phyloP scores from a whole-genome alignment of 2,797 vertebrate species.

The Anas georgica region DNA sequence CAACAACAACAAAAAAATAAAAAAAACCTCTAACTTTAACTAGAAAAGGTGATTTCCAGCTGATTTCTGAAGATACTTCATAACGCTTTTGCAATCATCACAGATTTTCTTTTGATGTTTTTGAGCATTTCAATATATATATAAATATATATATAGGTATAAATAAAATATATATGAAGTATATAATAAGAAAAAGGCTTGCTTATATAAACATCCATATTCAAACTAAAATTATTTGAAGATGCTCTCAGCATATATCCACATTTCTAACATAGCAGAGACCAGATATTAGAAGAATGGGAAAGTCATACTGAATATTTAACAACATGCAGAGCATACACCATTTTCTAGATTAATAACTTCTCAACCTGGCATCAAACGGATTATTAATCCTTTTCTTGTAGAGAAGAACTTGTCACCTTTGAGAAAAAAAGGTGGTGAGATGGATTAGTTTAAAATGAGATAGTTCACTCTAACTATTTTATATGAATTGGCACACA shows the following conservation, averaged over 20 bases:
- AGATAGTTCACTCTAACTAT: background rate
- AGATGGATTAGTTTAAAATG: background rate
- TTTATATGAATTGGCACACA: fast-evolving
- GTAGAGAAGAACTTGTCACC: background rate
- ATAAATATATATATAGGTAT: background rate
- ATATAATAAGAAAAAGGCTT: background rate
- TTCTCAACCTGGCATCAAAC: background rate
- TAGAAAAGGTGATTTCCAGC: background rate
- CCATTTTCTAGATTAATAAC: background rate
- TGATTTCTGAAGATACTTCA: background rate
- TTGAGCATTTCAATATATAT: background rate
- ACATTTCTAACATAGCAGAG: background rate
- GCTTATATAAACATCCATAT: background rate
- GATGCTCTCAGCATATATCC: background rate
- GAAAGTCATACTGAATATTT: background rate
- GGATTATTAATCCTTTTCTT: background rate
- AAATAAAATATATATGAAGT: background rate
- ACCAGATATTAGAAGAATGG: background rate
- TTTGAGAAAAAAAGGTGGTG: background rate
- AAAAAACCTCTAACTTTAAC: background rate
- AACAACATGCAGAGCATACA: background rate
- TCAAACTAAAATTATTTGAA: background rate
- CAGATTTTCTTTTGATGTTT: background rate
- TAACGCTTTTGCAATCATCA: background rate
- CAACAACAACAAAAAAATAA: background rate